Percentiles rank a stretch among this genome's conserved stretches.
phyloP scores from a whole-genome alignment of 2,888 invertebrate species.

The Sphecodes monilicornis region DNA sequence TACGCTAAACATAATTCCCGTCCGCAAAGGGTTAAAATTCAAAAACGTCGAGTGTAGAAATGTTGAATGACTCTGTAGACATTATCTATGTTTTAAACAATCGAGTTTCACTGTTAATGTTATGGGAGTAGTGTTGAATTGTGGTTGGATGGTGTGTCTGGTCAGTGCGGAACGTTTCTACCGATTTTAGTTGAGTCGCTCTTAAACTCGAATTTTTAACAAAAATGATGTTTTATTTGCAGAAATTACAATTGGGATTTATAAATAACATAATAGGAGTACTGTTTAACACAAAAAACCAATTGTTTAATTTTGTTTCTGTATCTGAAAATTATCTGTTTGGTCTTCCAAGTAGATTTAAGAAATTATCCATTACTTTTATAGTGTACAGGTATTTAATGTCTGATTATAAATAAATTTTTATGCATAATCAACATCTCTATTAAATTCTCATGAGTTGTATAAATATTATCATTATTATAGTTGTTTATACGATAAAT shows the following conservation, averaged over 20 bases:
- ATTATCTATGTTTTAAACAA: not conserved
- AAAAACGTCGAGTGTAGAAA: not conserved
- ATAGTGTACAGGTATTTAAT: not conserved
- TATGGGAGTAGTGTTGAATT: not conserved
- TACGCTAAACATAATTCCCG: too few relatives aligned
- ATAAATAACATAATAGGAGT: not conserved
- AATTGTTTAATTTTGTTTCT: not conserved
- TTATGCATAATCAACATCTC: too few relatives aligned
- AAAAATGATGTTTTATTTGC: not conserved
- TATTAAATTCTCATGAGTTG: too few relatives aligned
- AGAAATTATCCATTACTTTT: not conserved
- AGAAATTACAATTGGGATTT: not conserved
- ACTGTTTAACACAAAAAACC: not conserved
- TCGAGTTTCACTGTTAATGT: not conserved
- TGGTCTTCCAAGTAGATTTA: not conserved
- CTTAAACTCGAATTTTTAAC: not conserved
- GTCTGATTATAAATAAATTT: not conserved
- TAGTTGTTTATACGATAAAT: too few relatives aligned
- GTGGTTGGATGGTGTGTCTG: not conserved
- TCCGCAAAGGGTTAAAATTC: too few relatives aligned
- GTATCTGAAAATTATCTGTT: not conserved
- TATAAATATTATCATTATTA: too few relatives aligned
- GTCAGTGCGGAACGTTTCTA: not conserved
- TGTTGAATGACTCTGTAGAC: not conserved
- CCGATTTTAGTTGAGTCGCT: not conserved